A percentile compares a stretch with the other conserved stretches of the same genome.
Conservation (phyloP, 2,888 invertebrate species). For the Slavum lentiscoides region DNA sequence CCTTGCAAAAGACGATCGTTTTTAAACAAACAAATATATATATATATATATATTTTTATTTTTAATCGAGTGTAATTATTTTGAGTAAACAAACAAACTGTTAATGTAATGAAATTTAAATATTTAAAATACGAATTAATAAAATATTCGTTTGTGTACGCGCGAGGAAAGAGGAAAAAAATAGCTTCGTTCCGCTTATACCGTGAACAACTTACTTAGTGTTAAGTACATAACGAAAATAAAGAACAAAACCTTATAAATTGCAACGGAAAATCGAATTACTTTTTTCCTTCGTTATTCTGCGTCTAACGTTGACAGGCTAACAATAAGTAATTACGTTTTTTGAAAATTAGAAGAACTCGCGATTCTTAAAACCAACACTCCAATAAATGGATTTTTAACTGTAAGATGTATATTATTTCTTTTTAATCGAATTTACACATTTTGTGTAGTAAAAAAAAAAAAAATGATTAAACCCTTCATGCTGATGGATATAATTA, state of each 20-base stretch:
- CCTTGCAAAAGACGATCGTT: background rate
- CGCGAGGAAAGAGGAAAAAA: background rate
- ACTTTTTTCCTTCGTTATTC: background rate
- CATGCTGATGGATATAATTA: no score
- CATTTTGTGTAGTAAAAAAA: no score
- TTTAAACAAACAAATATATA: background rate
- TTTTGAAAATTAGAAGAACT: conserved; percentile 8
- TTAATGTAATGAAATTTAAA: conserved; percentile 32
- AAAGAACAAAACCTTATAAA: conserved; percentile 36
- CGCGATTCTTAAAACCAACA: background rate
- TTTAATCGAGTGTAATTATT: conserved; percentile 13
- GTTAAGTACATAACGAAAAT: conserved; percentile 30
- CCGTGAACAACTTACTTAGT: conserved; percentile 22
- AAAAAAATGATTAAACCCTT: no score
- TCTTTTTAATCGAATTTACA: no score
- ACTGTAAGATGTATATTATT: background rate
- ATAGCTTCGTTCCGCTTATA: conserved; percentile 8
- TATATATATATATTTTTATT: background rate
- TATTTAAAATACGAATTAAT: conserved; percentile 32
- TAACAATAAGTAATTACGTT: conserved; percentile 19
- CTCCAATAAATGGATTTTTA: background rate
- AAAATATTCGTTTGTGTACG: background rate
- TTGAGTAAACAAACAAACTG: background rate
- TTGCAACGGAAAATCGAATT: conserved; percentile 31
- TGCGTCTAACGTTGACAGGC: conserved; percentile 1